These are phyloP conservation scores for Charadrius vociferus DNA, from an alignment of 2,113 vertebrate genomes.

Conservation along the genomic window DNA sequence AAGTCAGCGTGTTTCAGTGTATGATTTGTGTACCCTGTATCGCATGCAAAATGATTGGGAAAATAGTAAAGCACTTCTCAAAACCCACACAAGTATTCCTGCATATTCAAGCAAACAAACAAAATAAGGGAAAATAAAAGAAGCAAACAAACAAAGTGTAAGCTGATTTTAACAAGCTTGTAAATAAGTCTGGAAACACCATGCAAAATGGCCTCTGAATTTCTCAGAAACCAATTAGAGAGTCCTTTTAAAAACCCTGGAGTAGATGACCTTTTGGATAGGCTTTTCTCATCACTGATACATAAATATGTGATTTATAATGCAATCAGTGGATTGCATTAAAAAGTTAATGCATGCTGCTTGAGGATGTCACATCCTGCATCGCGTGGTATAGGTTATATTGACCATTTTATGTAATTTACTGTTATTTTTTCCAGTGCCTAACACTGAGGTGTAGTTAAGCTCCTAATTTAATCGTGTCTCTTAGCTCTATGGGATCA, in stretches of 20 bases:
- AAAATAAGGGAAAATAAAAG: not conserved
- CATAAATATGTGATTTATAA: slow-evolving; percentile 56
- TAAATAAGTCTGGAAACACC: not conserved
- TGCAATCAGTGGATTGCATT: slow-evolving; percentile 32
- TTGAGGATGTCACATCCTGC: slow-evolving; percentile 33
- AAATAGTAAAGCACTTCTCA: not conserved
- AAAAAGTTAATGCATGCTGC: slow-evolving; percentile 21
- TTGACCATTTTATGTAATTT: slow-evolving; percentile 39
- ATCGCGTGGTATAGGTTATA: slow-evolving; percentile 19
- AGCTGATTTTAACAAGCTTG: not conserved
- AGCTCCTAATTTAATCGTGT: slow-evolving; percentile 49
- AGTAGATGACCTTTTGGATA: slow-evolving; percentile 28
- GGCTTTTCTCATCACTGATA: slow-evolving; percentile 3
- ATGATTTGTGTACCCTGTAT: not conserved
- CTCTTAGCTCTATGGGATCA: slow-evolving; percentile 29
- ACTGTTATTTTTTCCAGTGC: slow-evolving; percentile 9
- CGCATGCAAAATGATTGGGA: not conserved
- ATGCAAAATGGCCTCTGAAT: not conserved
- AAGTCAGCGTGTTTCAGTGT: not conserved
- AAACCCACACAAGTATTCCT: not conserved
- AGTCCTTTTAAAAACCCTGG: not conserved
- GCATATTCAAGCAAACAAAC: not conserved
- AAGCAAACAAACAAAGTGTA: not conserved
- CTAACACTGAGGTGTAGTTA: slow-evolving; percentile 24
- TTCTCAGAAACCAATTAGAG: not conserved